A percentile compares a stretch with the other conserved stretches of the same genome.
Evolutionary conservation across 2,888 invertebrate genomes (phyloP).

Genomic region (Tetramorium bicarinatum): DNA sequence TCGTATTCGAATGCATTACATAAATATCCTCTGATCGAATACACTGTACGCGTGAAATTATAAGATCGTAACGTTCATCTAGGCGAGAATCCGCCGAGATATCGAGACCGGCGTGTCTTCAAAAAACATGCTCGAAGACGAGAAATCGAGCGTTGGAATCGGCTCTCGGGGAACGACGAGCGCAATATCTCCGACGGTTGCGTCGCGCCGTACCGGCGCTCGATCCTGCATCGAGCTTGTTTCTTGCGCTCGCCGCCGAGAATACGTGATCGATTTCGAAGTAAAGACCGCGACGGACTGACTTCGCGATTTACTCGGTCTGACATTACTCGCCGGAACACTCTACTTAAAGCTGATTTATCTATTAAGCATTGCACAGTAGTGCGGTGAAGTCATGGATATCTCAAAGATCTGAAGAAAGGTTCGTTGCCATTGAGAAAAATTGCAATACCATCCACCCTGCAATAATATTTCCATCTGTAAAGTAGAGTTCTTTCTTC

Average conservation of each 20-base stretch:
- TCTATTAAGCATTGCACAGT: constrained; percentile 17
- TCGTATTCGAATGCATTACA: constrained; percentile 54
- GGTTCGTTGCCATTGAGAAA: background rate
- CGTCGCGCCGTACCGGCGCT: background rate
- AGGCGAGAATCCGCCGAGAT: constrained; percentile 30
- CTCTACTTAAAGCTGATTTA: constrained; percentile 34
- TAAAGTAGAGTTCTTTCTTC: background rate
- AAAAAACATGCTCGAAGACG: constrained; percentile 53
- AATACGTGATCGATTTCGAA: constrained; percentile 58
- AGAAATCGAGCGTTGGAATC: constrained; percentile 55
- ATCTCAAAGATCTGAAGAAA: background rate
- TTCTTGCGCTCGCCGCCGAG: too few relatives aligned
- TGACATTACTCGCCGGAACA: constrained; percentile 12
- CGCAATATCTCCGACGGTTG: constrained; percentile 52
- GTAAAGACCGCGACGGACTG: constrained; percentile 43
- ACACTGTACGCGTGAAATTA: constrained; percentile 66
- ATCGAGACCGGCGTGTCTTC: constrained; percentile 46
- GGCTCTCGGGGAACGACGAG: constrained; percentile 38
- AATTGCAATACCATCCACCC: background rate
- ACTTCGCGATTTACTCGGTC: constrained; percentile 39
- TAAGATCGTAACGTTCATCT: constrained; percentile 56
- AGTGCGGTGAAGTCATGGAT: background rate
- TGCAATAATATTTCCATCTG: background rate
- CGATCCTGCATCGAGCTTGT: background rate
- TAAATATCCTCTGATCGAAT: constrained; percentile 61